Evolutionary conservation across 1,140 invertebrate species (phyloP), one percentile per base, ranked within the genome.

Genomic region (Physella acuta): DNA sequence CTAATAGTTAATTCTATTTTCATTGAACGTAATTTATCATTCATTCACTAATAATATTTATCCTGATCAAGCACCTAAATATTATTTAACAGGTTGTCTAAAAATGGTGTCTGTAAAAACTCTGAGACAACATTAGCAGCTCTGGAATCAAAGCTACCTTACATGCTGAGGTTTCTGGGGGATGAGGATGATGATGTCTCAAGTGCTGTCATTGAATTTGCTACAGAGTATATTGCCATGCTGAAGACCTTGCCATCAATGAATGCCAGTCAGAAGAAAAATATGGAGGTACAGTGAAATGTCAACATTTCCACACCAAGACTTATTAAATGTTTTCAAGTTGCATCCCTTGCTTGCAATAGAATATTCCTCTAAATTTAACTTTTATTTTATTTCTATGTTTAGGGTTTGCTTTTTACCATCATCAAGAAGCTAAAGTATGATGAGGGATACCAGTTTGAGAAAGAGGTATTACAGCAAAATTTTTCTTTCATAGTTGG

Each of bases 121-220:
- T 75, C 81, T 28, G 71, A 72, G n/a, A 62, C 81, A 28, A 80
- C 84, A 28, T 71, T 85, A 16, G 72, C 78, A 61, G 85, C 87
- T 14, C 75, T 89, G n/a, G 85, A 88, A 74, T 78, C 76, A 36
- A 89, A 89, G 78, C 77, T 88, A 34, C 81, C 84, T 0, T 74
- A 88, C 11, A 75, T 88, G 71, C 78, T 88, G n/a, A 81, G 84
- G 70, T 88, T 88, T 77, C 80, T 89, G 36, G 82, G 82, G 37
- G 83, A 87, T 80, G 85, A 87, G 56, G 87, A 88, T 78, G 87
- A 89, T 76, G 88, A 88, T 78, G 87, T 89, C 1, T 89, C 88
- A 0, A 79, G 80, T 31, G 82, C 85, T 16, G 86, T 89, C n/a
- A 76, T 85, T 36, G 83, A 85, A 26, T 89, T 88, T 81, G 79